Evolutionary conservation across 2,888 invertebrate genomes (phyloP).

Genomic region (Caprella mutica): DNA sequence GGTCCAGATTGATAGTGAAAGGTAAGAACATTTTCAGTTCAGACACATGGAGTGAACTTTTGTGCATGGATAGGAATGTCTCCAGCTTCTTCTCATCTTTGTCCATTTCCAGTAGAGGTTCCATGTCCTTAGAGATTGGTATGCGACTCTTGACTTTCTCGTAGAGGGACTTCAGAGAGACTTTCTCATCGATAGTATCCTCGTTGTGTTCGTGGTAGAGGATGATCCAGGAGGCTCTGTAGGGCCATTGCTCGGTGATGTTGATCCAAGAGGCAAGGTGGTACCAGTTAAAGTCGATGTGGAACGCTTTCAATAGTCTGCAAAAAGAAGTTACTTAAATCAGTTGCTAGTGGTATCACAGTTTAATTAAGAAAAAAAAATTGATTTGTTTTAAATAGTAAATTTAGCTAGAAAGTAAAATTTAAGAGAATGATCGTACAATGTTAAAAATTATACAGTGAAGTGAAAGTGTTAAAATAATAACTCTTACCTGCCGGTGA

Average conservation of each 20-base stretch:
- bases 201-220: constrained; percentile 83
- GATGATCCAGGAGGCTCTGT: constrained; percentile 93
- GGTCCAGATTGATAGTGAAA: constrained; percentile 96
- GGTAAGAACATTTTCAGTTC: constrained; percentile 88
- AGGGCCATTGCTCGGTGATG: constrained; percentile 97
- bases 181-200: constrained; percentile 70
- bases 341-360: background rate
- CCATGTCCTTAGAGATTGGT: constrained; percentile 70
- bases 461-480: background rate
- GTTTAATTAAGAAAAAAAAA: background rate
- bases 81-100: constrained; percentile 90
- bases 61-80: constrained; percentile 76
- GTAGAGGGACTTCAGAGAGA: constrained; percentile 77
- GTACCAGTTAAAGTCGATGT: constrained; percentile 98
- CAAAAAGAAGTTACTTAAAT: constrained; percentile 44
- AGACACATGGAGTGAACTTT: constrained; percentile 37
- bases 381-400: background rate
- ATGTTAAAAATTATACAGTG: background rate
- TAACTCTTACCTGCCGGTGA: constrained; percentile 50
- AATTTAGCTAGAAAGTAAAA: background rate
- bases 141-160: constrained; percentile 55
- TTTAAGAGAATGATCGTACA: background rate
- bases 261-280: constrained; percentile 96
- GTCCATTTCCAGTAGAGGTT: constrained; percentile 80
- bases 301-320: constrained; percentile 90